Conservation (phyloP, 1,140 invertebrate species). For the Microvelia longipes region DNA sequence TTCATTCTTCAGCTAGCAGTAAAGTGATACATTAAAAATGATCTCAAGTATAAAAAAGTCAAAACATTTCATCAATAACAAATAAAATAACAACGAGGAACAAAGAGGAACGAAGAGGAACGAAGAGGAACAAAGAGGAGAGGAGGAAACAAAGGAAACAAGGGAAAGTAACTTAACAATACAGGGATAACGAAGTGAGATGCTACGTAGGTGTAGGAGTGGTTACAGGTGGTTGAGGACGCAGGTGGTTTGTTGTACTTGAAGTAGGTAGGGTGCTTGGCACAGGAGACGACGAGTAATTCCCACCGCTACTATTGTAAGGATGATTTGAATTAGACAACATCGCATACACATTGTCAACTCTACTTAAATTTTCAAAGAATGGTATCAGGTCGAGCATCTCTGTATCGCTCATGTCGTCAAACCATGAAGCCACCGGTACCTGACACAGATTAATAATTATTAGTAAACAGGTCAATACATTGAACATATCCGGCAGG, state of each 20-base stretch:
- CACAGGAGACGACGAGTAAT: conserved; percentile 2
- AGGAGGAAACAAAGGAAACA: neutral
- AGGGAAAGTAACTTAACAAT: neutral
- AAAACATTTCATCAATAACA: too few species aligned
- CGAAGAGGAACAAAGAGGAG: too few species aligned
- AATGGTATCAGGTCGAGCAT: conserved; percentile 87
- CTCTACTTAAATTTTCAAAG: conserved; percentile 85
- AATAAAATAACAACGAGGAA: too few species aligned
- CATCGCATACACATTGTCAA: conserved; percentile 85
- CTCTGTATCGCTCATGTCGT: conserved; percentile 90
- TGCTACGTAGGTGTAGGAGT: neutral
- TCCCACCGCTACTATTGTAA: conserved; percentile 10
- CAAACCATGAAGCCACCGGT: conserved; percentile 93
- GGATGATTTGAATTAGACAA: conserved; percentile 77
- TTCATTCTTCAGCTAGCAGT: too few species aligned
- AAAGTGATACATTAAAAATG: too few species aligned
- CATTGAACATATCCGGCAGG: too few species aligned
- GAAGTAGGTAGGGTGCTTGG: neutral
- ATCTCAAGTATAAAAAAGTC: too few species aligned
- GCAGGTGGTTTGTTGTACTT: conserved; percentile 1
- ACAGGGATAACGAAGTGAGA: neutral
- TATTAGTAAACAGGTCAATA: too few species aligned
- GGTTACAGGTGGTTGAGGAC: neutral
- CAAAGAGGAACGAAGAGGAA: too few species aligned
- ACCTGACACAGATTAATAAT: too few species aligned